Base-by-base conservation (phyloP, 1,140 invertebrate genomes). In the Maniola jurtina region DNA sequence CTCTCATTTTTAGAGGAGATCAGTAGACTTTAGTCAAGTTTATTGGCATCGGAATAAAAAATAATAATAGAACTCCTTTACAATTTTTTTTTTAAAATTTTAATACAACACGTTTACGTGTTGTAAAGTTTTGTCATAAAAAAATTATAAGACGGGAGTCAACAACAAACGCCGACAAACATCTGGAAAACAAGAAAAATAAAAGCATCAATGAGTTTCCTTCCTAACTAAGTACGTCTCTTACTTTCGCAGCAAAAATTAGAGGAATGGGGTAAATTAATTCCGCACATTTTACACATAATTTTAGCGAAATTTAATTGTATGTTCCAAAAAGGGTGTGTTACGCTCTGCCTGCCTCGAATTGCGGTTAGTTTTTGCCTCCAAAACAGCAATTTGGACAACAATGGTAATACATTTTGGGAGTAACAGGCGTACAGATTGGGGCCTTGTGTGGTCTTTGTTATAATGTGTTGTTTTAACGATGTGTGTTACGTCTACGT, bases 361-460 rank as follows among this genome's bases (percentile, higher is more conserved):
- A 55, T 34, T 55, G 52, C 52, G 52, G 52, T 55, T 55, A 34
- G 52, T 55, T 55, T 55, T 55, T 55, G 33, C 52, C 15, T 55
- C 16, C 52, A 34, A 34, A 55, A 55, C 25, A 34, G 52, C 25
- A 9, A 34, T 34, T 55, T 55, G 16, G 33, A 34, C 52, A 55
- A 55, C 16, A 55, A 55, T 55, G 52, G 52, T 55, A 55, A 55
- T 16, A 55, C 52, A 55, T 55, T 34, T 15, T 55, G 25, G 3
- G 50, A 7, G 16, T 13, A 34, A 34, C 9, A 55, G 16, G 52
- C 52, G 52, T 14, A 25, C 33, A 34, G 15, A 55, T 55, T 55
- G 10, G 11, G 34, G 9, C 34, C 6, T 34, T 34, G 7, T 6
- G 13, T 25, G 25, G 1, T 6, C 16, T 14, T 8, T 14, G 16